phyloP scores from a whole-genome alignment of 2,888 invertebrate species.

The Empis livida region DNA sequence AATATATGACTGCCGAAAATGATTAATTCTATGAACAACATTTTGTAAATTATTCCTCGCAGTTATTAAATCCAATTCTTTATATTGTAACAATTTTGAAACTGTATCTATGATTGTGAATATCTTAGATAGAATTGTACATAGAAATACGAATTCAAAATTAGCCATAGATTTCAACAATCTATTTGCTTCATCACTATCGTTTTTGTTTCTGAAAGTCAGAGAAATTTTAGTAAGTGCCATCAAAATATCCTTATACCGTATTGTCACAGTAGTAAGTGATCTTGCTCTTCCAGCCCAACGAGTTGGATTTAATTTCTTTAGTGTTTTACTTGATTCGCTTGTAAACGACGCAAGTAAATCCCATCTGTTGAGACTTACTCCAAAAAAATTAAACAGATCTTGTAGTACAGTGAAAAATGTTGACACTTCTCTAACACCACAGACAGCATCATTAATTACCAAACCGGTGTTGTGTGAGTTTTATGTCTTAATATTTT shows the following conservation, averaged over 20 bases:
- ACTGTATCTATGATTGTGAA: neutral
- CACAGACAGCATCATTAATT: slow-evolving; percentile 6
- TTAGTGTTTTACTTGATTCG: neutral
- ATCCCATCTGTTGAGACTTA: neutral
- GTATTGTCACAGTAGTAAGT: neutral
- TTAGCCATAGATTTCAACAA: neutral
- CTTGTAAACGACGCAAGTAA: neutral
- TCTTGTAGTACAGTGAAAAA: neutral
- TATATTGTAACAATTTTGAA: neutral
- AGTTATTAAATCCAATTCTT: neutral
- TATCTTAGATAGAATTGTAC: neutral
- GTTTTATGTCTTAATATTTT: too few relatives aligned
- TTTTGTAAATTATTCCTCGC: neutral
- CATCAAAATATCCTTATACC: slow-evolving; percentile 1
- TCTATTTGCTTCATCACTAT: neutral
- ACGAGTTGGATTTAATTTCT: neutral
- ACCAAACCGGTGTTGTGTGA: slow-evolving; percentile 20
- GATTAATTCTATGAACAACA: neutral
- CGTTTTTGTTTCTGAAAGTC: neutral
- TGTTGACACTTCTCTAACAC: neutral
- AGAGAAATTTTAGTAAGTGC: neutral
- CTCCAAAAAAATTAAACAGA: slow-evolving; percentile 1
- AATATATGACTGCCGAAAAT: neutral
- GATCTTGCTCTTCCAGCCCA: neutral
- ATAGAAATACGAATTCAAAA: slow-evolving; percentile 2